Conservation (phyloP, 2,113 vertebrate species). For the Perca schrenkii region DNA sequence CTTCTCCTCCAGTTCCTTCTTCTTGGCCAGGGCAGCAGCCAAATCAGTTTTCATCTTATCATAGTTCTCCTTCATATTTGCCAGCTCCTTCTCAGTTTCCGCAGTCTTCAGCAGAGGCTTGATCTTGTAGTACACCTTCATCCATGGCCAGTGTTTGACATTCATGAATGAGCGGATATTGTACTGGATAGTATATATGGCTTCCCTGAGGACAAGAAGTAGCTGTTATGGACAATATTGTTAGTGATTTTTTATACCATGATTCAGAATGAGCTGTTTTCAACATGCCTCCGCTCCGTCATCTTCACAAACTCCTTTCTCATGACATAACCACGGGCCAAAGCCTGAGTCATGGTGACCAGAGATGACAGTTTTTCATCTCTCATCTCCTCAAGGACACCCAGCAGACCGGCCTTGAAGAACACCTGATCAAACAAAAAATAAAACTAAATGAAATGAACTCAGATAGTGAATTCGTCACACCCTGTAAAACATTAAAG, state of each 20-base stretch:
- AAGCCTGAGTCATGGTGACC: slow-evolving; percentile 73
- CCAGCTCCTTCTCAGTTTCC: slow-evolving; percentile 70
- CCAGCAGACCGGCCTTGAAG: slow-evolving; percentile 71
- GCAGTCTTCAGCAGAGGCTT: slow-evolving; percentile 75
- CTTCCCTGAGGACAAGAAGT: slow-evolving; percentile 50
- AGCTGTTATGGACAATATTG: not conserved
- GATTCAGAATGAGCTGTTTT: slow-evolving; percentile 2
- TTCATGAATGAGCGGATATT: slow-evolving; percentile 76
- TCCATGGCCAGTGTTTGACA: slow-evolving; percentile 79
- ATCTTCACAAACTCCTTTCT: slow-evolving; percentile 72
- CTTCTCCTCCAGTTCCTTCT: slow-evolving; percentile 73
- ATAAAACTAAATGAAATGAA: not conserved
- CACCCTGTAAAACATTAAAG: not conserved
- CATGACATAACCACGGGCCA: slow-evolving; percentile 68
- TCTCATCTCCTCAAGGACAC: slow-evolving; percentile 71
- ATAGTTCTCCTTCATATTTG: slow-evolving; percentile 72
- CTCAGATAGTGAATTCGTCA: not conserved
- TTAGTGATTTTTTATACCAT: fast-evolving
- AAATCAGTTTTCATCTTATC: slow-evolving; percentile 68
- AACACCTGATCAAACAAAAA: slow-evolving; percentile 54
- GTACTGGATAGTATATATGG: slow-evolving; percentile 71
- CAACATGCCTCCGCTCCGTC: slow-evolving; percentile 57
- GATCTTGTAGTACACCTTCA: slow-evolving; percentile 80
- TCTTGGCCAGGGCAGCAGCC: slow-evolving; percentile 67
- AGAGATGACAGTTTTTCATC: slow-evolving; percentile 67